Base-by-base conservation (phyloP, 2,113 vertebrate genomes). In the Sclerurus mexicanus region DNA sequence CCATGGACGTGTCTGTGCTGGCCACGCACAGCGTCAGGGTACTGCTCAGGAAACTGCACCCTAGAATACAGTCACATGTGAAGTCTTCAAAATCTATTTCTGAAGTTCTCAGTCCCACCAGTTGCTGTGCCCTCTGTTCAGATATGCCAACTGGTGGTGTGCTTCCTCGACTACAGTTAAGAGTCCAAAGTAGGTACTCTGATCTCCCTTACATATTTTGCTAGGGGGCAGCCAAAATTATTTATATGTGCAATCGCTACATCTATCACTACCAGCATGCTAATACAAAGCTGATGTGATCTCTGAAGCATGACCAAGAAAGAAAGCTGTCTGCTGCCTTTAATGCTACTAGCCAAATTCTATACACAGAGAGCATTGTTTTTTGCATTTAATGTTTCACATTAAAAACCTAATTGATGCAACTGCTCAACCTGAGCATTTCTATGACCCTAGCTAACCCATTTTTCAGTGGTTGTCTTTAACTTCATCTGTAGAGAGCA, bases 251-350 rank as follows among this genome's bases (percentile, higher is more conserved):
- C 56, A 75, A 47, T 30, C 44, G 35, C 44, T 52, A 62, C 39
- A 42, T 40, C 47, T 4, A 1, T 68, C 46, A 49, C 37, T 52
- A 85, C 19, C 7, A 27, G 25, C 28, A 64, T 2, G 40, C n/a
- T 74, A 73, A 77, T 52, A 60, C 87, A 88, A 81, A 93, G 58
- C 40, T 71, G 60, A 88, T 64, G 22, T 73, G 87, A 79, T 33
- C 72, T 50, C 47, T 47, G 47, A 83, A 8, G 58, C 28, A 10
- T 30, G 52, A 72, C 39, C 0, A 1, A 67, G 62, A 85, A 85
- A 73, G 10, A 5, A 72, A 52, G 37, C 35, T 1, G 4, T 21
- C 28, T 68, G 28, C 44, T 68, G 15, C 12, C 53, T n/a, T 87
- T 73, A 82, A 81, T 55, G 16, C 53, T 40, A 33, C 30, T 77